phyloP scores from a whole-genome alignment of 2,797 vertebrate species.

The Aulostomus chinensis region DNA sequence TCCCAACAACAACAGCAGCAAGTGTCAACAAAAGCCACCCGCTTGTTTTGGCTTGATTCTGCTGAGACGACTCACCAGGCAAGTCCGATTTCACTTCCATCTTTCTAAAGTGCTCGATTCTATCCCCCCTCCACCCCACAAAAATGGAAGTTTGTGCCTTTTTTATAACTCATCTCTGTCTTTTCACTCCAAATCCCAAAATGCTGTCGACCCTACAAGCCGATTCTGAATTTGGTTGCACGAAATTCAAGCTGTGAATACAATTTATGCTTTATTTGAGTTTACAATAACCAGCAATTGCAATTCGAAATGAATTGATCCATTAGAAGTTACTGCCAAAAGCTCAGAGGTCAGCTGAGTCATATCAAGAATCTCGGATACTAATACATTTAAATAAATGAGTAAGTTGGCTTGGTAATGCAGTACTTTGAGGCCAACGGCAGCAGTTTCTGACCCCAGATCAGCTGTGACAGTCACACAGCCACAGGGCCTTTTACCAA shows the following conservation, averaged over 20 bases:
- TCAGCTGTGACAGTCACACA: conserved; percentile 37
- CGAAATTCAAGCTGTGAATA: not conserved
- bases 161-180: not conserved
- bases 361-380: not conserved
- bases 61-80: too few relatives aligned
- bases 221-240: not conserved
- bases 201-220: not conserved
- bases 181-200: conserved; percentile 1
- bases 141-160: too few relatives aligned
- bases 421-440: conserved; percentile 25
- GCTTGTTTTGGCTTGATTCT: too few relatives aligned
- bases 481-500: conserved; percentile 24
- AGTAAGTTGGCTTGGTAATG: too few relatives aligned
- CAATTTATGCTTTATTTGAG: not conserved
- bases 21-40: too few relatives aligned
- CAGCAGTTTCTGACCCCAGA: conserved; percentile 37
- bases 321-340: not conserved
- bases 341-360: not conserved
- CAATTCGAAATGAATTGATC: not conserved
- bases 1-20: too few relatives aligned
- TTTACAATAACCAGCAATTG: not conserved
- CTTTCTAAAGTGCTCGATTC: too few relatives aligned
- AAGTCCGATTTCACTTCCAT: too few relatives aligned
- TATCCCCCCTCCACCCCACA: too few relatives aligned
- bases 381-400: conserved; percentile 3